Evolutionary conservation across 2,888 invertebrate species (phyloP), one percentile per base, ranked within the genome.

Genomic region (Asteroscopus sphinx): DNA sequence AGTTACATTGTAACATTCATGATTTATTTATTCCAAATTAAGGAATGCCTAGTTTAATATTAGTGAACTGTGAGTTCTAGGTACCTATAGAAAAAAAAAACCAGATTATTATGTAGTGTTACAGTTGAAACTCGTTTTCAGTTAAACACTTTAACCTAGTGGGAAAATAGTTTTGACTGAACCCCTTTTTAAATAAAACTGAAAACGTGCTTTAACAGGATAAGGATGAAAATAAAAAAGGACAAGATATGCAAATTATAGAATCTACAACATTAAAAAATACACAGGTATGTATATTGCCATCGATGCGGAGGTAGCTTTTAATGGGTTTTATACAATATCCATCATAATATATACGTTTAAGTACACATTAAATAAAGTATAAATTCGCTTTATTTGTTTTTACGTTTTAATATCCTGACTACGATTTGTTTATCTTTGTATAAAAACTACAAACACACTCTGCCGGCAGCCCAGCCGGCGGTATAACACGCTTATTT

Each of bases 331-430:
- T 55, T 55, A 30, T 54, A 32, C 4, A 28, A 46, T 44, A 32
- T 33, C 15, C 7, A 33, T 17, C 51, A 28, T 53, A 52, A 42
- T 40, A 16, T 42, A 15, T 48, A 9, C 9, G 13, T 39, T 59
- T 39, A 48, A 62, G 56, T 69, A 56, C 69, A 56, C 32, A 28
- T 17, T 17, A 9, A 21, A 33, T 40, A 40, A 25, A 49, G 26
- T 49, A 47, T 45, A 59, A 33, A 40, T 53, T 40, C 13, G 33
- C 17, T 36, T 32, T 44, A 48, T 35, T 40, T 32, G 15, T 2
- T 28, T n/a, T 16, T 21, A n/a, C 25, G 9, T 48, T 15, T 11
- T 11, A 41, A 11, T n/a, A n/a, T n/a, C n/a, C n/a, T n/a, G n/a
- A n/a, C n/a, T n/a, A n/a, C n/a, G n/a, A n/a, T 42, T 26, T 25